These are phyloP conservation scores for Cryptotis parvus DNA, from an alignment of 2,113 vertebrate species.

Conservation along the genomic window DNA sequence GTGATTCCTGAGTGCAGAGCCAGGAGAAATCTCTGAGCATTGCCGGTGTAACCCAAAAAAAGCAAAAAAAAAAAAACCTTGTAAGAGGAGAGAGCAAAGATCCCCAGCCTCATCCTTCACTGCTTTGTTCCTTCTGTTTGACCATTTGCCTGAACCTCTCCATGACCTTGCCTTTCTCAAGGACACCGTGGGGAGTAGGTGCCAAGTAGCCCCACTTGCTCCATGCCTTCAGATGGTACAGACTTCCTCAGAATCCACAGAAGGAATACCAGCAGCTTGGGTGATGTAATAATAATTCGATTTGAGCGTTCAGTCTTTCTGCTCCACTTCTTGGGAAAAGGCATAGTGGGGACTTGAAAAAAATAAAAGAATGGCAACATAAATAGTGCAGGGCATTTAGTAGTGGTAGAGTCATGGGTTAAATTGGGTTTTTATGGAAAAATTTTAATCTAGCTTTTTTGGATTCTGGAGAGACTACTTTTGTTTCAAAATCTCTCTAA, in stretches of 20 bases:
- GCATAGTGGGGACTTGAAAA: neutral
- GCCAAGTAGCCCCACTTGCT: neutral
- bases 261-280: neutral
- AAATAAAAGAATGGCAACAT: too few species aligned
- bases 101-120: neutral
- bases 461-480: neutral
- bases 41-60: too few species aligned
- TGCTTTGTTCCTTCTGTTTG: conserved; percentile 64
- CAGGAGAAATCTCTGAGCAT: too few species aligned
- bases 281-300: neutral
- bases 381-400: too few species aligned
- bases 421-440: neutral
- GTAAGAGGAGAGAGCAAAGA: conserved; percentile 61
- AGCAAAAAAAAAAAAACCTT: conserved; percentile 64
- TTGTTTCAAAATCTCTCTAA: neutral
- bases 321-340: conserved; percentile 1
- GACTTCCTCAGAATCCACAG: neutral
- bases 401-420: too few species aligned
- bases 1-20: too few species aligned
- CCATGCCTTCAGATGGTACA: neutral
- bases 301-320: neutral
- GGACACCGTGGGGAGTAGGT: neutral
- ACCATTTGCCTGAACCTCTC: conserved; percentile 52
- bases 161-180: conserved; percentile 44
- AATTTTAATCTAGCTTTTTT: neutral